A percentile compares a stretch with the other conserved stretches of the same genome.
Evolutionary conservation across 2,797 vertebrate species (phyloP).

Genomic region (Eidolon dupreanum): DNA sequence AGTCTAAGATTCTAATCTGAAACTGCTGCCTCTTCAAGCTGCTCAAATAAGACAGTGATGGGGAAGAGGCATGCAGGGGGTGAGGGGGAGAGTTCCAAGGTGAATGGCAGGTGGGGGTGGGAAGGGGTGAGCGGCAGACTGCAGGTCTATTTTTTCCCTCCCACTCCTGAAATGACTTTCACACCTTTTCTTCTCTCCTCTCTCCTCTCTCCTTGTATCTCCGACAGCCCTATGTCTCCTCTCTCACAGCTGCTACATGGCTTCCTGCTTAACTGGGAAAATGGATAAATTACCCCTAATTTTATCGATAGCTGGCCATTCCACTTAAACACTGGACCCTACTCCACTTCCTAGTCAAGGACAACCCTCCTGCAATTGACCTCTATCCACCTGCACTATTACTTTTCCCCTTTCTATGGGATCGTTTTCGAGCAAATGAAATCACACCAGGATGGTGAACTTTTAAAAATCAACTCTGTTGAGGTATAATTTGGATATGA

Average conservation of each 20-base stretch:
- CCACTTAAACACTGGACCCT: neutral
- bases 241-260: neutral
- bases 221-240: neutral
- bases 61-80: neutral
- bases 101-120: neutral
- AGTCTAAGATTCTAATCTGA: neutral
- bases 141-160: neutral
- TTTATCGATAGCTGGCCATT: neutral
- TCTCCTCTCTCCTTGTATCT: neutral
- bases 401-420: neutral
- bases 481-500: neutral
- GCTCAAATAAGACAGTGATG: neutral
- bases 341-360: neutral
- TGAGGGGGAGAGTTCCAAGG: accelerated
- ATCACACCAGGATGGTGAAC: neutral
- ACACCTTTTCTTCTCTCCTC: neutral
- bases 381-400: neutral
- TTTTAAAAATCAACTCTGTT: neutral
- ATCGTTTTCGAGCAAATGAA: neutral
- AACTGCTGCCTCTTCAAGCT: neutral
- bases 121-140: neutral
- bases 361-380: neutral
- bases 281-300: neutral
- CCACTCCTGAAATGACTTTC: neutral
- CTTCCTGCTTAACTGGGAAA: neutral